phyloP scores from a whole-genome alignment of 1,140 invertebrate species.

The Teleopsis dalmanni region DNA sequence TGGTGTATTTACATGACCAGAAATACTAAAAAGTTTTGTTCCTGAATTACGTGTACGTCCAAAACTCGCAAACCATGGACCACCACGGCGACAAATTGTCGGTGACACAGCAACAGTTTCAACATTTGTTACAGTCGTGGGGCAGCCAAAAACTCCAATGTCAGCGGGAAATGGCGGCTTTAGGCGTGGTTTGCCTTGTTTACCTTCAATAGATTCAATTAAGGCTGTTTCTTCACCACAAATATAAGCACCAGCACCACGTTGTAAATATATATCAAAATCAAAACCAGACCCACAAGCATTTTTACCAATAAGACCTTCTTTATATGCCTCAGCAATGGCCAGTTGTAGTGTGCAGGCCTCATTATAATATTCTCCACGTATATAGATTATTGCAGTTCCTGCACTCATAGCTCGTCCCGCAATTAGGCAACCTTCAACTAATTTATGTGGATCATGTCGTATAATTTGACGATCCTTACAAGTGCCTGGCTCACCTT shows the following conservation, averaged over 20 bases:
- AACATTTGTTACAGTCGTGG: slow-evolving; percentile 80
- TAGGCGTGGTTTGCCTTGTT: slow-evolving; percentile 59
- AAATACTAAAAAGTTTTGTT: slow-evolving; percentile 73
- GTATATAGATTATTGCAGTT: slow-evolving; percentile 71
- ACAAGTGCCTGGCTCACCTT: slow-evolving; percentile 56
- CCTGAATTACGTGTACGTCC: slow-evolving; percentile 65
- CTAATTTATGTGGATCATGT: slow-evolving; percentile 68
- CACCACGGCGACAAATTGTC: slow-evolving; percentile 64
- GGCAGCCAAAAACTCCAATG: slow-evolving; percentile 68
- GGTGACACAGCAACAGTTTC: slow-evolving; percentile 54
- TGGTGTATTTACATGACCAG: slow-evolving; percentile 69
- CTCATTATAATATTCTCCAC: slow-evolving; percentile 78
- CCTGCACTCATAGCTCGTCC: slow-evolving; percentile 63
- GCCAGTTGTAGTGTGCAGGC: slow-evolving; percentile 65
- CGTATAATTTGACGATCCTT: slow-evolving; percentile 60
- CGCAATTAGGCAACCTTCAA: slow-evolving; percentile 68
- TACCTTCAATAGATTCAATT: slow-evolving; percentile 72
- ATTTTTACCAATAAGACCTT: slow-evolving; percentile 66
- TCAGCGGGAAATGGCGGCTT: slow-evolving; percentile 77
- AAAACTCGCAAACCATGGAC: slow-evolving; percentile 66
- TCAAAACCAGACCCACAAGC: slow-evolving; percentile 67
- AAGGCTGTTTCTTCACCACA: slow-evolving; percentile 77
- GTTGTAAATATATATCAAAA: slow-evolving; percentile 69
- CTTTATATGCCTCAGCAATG: slow-evolving; percentile 64
- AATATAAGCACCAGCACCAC: slow-evolving; percentile 74